Evolutionary conservation across 2,113 vertebrate species (phyloP), one percentile per base, ranked within the genome.

Genomic region (Megalops atlanticus): DNA sequence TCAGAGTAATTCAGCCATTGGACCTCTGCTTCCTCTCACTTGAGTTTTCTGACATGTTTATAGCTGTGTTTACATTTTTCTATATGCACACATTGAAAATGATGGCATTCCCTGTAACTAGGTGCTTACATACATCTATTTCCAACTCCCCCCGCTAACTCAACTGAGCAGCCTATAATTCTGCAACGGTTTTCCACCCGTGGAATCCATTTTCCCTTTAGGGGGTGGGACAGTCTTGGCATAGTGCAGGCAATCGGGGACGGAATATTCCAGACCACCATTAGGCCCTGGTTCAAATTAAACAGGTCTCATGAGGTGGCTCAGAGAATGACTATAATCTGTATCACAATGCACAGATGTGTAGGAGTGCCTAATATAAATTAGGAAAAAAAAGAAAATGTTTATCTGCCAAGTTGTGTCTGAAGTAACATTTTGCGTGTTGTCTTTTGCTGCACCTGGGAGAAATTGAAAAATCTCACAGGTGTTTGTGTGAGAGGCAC

Each of bases 251-350:
- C 8, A n/a, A 64, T 27, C 27, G 24, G 24, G 24, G 58, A 64
- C 11, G n/a, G 24, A 64, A 64, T 64, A 64, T 64, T 27, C n/a
- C n/a, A 64, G 58, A 31, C 58, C 24, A 31, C 24, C 21, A 31
- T 64, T 27, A 64, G 58, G 58, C 58, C 58, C n/a, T 64, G 58
- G 11, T 64, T 64, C 31, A 64, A 64, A 64, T 64, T 64, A 64
- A n/a, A 64, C 27, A 64, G n/a, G 24, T 64, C 58, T 31, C 31
- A 27, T 21, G 24, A 31, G 31, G 24, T 64, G 5, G 7, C 24
- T n/a, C n/a, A n/a, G n/a, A n/a, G n/a, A n/a, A n/a, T n/a, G n/a
- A n/a, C n/a, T n/a, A 54, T 54, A 54, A 21, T 54, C 24, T 7
- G 18, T 21, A 24, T 21, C 49, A 54, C 24, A 24, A 2, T 54